Evolutionary conservation across 2,113 vertebrate genomes (phyloP), one percentile per base, ranked within the genome.

Genomic region (Chiloscyllium plagiosum): DNA sequence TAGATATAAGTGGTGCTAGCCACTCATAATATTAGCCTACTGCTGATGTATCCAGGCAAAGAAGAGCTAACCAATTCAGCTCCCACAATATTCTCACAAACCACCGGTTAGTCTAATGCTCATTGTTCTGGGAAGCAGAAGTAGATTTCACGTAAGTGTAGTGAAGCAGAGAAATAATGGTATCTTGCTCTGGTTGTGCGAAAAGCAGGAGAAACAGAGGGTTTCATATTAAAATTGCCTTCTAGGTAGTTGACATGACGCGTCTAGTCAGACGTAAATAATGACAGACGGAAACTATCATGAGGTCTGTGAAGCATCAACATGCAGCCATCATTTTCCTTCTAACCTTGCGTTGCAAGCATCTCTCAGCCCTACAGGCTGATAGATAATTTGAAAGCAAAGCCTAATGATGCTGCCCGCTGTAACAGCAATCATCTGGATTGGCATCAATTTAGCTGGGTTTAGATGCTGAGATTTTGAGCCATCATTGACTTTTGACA

Each of bases 201-300:
- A 98, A 98, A 95, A 98, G 98, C 97, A 96, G 98, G 97, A 98
- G 97, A 97, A 98, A 98, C 98, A 97, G 97, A 97, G 97, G 97
- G 98, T 97, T 97, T 98, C 97, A 98, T 98, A 98, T 99, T 98
- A 98, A 97, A 98, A 99, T 98, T 98, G 98, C 98, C 98, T 99
- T 98, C 97, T 98, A 98, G 98, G 98, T 99, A 98, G 97, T 98
- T 99, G 99, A 99, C 99, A 99, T 98, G 99, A 99, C 98, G 98
- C 98, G 98, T 98, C 98, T 98, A 99, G 98, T 99, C 98, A 99
- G 98, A 99, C 97, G 98, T 99, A 99, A 99, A 99, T 99, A 99
- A 99, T 99, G 98, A 99, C 99, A 99, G 99, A 99, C 98, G 98
- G 98, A 99, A 99, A 98, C 98, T 98, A 99, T 99, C 99, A 99